Conservation (phyloP, 2,113 vertebrate species). For the Rhynchomys soricoides region DNA sequence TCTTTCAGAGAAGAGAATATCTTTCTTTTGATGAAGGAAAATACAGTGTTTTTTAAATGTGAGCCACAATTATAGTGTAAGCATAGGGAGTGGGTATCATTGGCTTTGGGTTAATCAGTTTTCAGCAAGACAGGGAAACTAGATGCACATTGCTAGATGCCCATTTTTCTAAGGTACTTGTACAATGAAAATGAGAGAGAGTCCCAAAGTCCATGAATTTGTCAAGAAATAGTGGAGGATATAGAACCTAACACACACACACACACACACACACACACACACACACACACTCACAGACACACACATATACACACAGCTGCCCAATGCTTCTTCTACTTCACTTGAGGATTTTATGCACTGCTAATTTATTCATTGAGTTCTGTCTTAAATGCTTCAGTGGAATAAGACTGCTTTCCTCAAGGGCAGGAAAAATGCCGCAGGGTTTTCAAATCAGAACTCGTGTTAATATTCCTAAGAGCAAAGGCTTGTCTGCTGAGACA, state of each 20-base stretch:
- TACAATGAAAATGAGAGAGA: not conserved
- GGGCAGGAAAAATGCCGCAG: constrained; percentile 31
- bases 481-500: constrained; percentile 27
- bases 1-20: not conserved
- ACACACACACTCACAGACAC: not conserved
- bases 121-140: not conserved
- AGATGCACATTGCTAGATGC: not conserved
- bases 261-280: not conserved
- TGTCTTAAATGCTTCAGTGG: constrained; percentile 46
- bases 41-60: not conserved
- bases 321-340: constrained; percentile 34
- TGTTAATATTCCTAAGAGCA: constrained; percentile 58
- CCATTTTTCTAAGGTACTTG: not conserved
- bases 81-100: not conserved
- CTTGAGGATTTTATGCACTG: constrained; percentile 59
- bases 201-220: not conserved
- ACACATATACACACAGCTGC: not conserved
- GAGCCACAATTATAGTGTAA: not conserved
- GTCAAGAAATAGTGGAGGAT: not conserved
- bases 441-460: constrained; percentile 52
- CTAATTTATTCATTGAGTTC: constrained; percentile 77
- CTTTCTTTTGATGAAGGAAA: not conserved
- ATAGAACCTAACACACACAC: not conserved
- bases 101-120: not conserved
- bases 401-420: constrained; percentile 65